A percentile compares a stretch with the other conserved stretches of the same genome.
Evolutionary conservation across 2,797 vertebrate species (phyloP).

Genomic region (Lutjanus argentimaculatus): DNA sequence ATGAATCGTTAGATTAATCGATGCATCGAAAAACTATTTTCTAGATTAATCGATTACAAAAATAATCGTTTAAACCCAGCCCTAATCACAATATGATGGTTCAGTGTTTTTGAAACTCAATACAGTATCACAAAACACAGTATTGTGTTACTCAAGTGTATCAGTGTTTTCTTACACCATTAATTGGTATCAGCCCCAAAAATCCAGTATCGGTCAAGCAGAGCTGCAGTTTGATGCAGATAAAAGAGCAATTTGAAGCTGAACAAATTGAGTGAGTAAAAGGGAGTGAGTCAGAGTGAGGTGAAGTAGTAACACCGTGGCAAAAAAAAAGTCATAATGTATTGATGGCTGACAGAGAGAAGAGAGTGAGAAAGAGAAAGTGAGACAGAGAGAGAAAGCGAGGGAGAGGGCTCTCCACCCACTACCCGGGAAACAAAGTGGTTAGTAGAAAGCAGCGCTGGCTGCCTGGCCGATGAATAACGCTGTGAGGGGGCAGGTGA

Average conservation of each 20-base stretch:
- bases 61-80: too few relatives aligned
- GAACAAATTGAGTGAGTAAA: conserved; percentile 49
- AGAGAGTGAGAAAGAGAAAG: conserved; percentile 32
- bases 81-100: too few relatives aligned
- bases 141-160: too few relatives aligned
- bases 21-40: too few relatives aligned
- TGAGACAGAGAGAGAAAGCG: conserved; percentile 38
- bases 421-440: conserved; percentile 78
- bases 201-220: too few relatives aligned
- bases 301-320: conserved; percentile 49
- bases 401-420: conserved; percentile 63
- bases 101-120: too few relatives aligned
- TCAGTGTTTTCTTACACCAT: too few relatives aligned
- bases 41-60: too few relatives aligned
- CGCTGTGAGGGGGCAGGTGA: conserved; percentile 83
- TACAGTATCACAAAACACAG: too few relatives aligned
- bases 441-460: conserved; percentile 68
- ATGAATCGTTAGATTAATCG: too few relatives aligned
- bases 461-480: conserved; percentile 80
- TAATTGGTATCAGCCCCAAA: too few relatives aligned
- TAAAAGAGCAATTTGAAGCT: conserved; percentile 52
- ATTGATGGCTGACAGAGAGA: conserved; percentile 49
- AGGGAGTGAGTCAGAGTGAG: conserved; percentile 45
- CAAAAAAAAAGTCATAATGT: conserved; percentile 62
- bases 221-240: conserved; percentile 25